Percentiles rank a stretch among this genome's conserved stretches.
phyloP scores from a whole-genome alignment of 1,140 invertebrate species.

The Aphelenchoides avenae region DNA sequence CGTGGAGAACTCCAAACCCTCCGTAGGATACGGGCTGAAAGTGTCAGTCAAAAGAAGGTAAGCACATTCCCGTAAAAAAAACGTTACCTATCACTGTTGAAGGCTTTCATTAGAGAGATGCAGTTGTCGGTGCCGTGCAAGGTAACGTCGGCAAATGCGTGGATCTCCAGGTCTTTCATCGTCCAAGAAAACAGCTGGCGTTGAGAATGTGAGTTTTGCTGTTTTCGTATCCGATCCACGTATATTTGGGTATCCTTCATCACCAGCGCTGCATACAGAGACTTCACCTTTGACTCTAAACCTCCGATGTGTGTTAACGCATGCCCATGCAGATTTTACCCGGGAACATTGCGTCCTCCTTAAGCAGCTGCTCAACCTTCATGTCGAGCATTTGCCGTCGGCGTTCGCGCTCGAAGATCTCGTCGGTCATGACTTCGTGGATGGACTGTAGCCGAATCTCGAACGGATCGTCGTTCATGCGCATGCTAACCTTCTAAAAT shows the following conservation, averaged over 20 bases:
- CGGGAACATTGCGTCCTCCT: conserved; percentile 75
- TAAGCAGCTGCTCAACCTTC: conserved; percentile 75
- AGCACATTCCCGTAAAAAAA: no score
- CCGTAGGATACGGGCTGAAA: conserved; percentile 79
- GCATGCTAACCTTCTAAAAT: conserved; percentile 70
- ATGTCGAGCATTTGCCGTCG: conserved; percentile 81
- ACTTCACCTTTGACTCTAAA: conserved; percentile 69
- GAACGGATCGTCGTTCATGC: conserved; percentile 94
- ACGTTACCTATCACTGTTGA: conserved; percentile 81
- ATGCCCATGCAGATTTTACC: conserved; percentile 63
- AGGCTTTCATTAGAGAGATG: conserved; percentile 70
- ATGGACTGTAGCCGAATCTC: conserved; percentile 92
- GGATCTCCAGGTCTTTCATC: conserved; percentile 67
- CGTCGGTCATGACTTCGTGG: conserved; percentile 89
- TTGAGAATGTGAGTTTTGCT: conserved; percentile 64
- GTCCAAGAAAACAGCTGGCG: conserved; percentile 75
- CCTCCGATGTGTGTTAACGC: conserved; percentile 6
- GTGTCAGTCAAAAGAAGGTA: conserved; percentile 10
- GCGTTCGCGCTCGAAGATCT: conserved; percentile 88
- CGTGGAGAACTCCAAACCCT: conserved; percentile 80
- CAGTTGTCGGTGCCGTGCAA: conserved; percentile 78
- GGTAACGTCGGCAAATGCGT: conserved; percentile 78
- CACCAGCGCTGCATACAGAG: conserved; percentile 76
- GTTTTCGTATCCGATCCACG: conserved; percentile 77
- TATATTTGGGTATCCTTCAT: conserved; percentile 91